A percentile compares a stretch with the other conserved stretches of the same genome.
These are phyloP conservation scores for Psittacula echo DNA, from an alignment of 2,797 vertebrate genomes.

Conservation along the genomic window DNA sequence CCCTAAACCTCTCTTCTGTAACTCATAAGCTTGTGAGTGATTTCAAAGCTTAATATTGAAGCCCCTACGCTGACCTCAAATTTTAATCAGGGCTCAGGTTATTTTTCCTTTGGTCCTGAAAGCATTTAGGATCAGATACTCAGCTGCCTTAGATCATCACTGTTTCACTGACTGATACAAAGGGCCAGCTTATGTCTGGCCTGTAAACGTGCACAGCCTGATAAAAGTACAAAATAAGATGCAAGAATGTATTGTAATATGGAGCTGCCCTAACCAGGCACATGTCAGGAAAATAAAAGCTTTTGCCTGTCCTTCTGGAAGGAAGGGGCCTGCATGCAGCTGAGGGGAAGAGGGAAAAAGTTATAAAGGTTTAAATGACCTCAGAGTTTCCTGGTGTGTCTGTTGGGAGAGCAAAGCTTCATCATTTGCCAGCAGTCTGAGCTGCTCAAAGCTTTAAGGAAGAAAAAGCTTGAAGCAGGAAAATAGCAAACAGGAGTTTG, in stretches of 20 bases:
- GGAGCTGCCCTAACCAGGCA: conserved; percentile 5
- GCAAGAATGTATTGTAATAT: not conserved
- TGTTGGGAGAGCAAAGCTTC: conserved; percentile 6
- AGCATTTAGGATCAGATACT: not conserved
- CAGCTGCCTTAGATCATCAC: not conserved
- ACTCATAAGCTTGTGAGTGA: not conserved
- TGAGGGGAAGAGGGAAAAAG: not conserved
- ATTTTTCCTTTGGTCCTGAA: not conserved
- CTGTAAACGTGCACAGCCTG: not conserved
- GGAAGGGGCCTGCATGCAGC: conserved; percentile 37
- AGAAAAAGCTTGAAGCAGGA: not conserved
- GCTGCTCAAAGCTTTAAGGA: not conserved
- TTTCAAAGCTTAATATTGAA: conserved; percentile 3
- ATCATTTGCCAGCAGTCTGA: not conserved
- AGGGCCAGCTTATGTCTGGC: not conserved
- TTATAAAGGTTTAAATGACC: conserved; percentile 47
- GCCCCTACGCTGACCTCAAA: not conserved
- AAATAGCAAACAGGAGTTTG: not conserved
- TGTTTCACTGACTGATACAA: not conserved
- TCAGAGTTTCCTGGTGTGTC: conserved; percentile 52
- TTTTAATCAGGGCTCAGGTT: not conserved
- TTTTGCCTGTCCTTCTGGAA: conserved; percentile 1
- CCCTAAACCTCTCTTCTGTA: not conserved
- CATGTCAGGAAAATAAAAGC: conserved; percentile 17
- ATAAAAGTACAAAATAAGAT: not conserved